These are phyloP conservation scores for Centruroides sculpturatus DNA, from an alignment of 1,140 invertebrate species.

Conservation along the genomic window DNA sequence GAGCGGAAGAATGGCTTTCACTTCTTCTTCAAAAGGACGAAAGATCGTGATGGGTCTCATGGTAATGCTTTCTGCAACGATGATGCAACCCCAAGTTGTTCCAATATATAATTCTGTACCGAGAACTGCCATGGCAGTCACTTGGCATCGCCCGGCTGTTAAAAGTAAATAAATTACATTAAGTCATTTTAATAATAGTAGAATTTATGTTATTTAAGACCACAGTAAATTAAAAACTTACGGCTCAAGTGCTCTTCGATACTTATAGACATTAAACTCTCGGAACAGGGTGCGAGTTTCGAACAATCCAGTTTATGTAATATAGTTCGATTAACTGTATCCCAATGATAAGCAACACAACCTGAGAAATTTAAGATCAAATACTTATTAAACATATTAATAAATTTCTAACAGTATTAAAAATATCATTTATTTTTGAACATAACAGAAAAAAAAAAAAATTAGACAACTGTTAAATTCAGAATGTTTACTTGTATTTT, in stretches of 20 bases:
- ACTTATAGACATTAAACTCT: slow-evolving; percentile 77
- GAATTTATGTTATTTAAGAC: too few species aligned
- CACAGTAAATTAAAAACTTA: slow-evolving; percentile 24
- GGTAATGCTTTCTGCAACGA: slow-evolving; percentile 62
- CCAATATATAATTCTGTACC: slow-evolving; percentile 65
- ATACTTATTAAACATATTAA: too few species aligned
- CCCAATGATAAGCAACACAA: slow-evolving; percentile 75
- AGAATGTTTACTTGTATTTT: too few species aligned
- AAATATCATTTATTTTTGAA: too few species aligned
- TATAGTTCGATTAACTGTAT: slow-evolving; percentile 43
- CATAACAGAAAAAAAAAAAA: too few species aligned
- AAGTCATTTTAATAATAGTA: too few species aligned
- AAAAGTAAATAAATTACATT: neutral
- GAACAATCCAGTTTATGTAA: slow-evolving; percentile 76
- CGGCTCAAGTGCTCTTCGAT: slow-evolving; percentile 73
- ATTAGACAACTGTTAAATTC: too few species aligned
- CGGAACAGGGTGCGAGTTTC: slow-evolving; percentile 77
- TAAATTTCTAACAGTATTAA: too few species aligned
- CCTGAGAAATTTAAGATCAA: slow-evolving; percentile 32
- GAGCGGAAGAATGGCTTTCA: slow-evolving; percentile 31
- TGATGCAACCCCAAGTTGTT: slow-evolving; percentile 80
- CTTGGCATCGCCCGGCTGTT: slow-evolving; percentile 33
- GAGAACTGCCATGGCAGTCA: slow-evolving; percentile 57
- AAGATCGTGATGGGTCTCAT: slow-evolving; percentile 77
- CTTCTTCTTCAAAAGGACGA: slow-evolving; percentile 74